Conservation (phyloP, 1,140 invertebrate genomes). For the Dendroctonus valens region DNA sequence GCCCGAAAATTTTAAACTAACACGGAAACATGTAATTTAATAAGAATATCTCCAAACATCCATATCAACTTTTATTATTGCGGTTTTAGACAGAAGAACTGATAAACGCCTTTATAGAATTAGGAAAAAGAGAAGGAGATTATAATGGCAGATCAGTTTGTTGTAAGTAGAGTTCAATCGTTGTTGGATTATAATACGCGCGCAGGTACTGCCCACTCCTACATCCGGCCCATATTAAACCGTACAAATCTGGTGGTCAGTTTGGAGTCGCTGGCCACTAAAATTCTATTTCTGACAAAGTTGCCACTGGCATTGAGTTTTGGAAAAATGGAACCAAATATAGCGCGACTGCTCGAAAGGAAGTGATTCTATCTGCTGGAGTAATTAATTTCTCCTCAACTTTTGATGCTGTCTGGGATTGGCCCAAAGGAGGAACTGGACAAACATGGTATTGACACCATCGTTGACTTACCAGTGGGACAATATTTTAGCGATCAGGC, state of each 20-base stretch:
- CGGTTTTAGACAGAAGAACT: conserved; percentile 38
- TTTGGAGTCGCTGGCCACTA: conserved; percentile 58
- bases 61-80: too few species aligned
- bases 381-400: conserved; percentile 51
- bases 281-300: conserved; percentile 45
- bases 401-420: conserved; percentile 57
- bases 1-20: not conserved
- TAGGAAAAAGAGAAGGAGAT: conserved; percentile 57
- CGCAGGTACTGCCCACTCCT: conserved; percentile 57
- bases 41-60: too few species aligned
- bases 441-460: conserved; percentile 42
- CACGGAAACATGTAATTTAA: too few species aligned
- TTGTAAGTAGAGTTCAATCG: conserved; percentile 66
- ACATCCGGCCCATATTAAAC: conserved; percentile 50
- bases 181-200: conserved; percentile 56
- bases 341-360: conserved; percentile 56
- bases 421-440: conserved; percentile 41
- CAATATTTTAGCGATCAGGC: conserved; percentile 45
- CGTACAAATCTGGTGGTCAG: conserved; percentile 66
- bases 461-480: conserved; percentile 56
- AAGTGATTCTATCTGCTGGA: conserved; percentile 65
- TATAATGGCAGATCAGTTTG: conserved; percentile 64
- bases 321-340: conserved; percentile 50
- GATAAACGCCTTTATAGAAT: conserved; percentile 60
- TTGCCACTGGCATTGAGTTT: conserved; percentile 62